A percentile compares a stretch with the other conserved stretches of the same genome.
Evolutionary conservation across 2,888 invertebrate genomes (phyloP).

Genomic region (Macrosoma leucophasiata): DNA sequence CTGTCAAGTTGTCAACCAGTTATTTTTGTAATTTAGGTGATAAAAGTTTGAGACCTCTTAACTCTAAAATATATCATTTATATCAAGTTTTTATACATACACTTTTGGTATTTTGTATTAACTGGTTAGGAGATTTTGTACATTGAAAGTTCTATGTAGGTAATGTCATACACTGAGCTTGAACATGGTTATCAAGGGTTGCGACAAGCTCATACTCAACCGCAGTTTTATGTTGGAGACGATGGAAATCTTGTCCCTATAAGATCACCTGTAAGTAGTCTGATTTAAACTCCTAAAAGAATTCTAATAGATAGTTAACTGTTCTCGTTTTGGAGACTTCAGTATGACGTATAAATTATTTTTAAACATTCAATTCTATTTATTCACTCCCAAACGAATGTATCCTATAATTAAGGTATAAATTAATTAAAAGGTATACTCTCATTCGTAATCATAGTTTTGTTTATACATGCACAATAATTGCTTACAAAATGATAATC

Average conservation of each 20-base stretch:
- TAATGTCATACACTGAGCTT: constrained; percentile 94
- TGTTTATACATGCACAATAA: too few species aligned
- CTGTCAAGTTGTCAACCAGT: constrained; percentile 8
- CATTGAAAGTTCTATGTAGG: constrained; percentile 60
- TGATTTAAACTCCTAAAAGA: constrained; percentile 2
- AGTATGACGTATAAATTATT: too few species aligned
- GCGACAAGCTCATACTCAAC: constrained; percentile 80
- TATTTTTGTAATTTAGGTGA: constrained; percentile 6
- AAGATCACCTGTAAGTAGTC: constrained; percentile 75
- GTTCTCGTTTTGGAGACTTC: background rate
- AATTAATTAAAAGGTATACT: too few species aligned
- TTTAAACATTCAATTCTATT: too few species aligned
- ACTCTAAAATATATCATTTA: constrained; percentile 5
- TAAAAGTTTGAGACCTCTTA: constrained; percentile 5
- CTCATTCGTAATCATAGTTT: too few species aligned
- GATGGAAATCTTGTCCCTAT: constrained; percentile 78
- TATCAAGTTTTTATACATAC: constrained; percentile 6
- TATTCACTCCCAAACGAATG: too few species aligned
- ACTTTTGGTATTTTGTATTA: too few species aligned
- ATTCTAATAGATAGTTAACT: constrained; percentile 1
- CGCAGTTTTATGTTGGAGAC: constrained; percentile 84
- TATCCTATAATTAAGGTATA: too few species aligned
- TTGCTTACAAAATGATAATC: too few species aligned
- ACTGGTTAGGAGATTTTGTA: too few species aligned
- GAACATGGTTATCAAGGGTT: constrained; percentile 95